Conservation (phyloP, 1,140 invertebrate genomes). For the Drosophila virilis region DNA sequence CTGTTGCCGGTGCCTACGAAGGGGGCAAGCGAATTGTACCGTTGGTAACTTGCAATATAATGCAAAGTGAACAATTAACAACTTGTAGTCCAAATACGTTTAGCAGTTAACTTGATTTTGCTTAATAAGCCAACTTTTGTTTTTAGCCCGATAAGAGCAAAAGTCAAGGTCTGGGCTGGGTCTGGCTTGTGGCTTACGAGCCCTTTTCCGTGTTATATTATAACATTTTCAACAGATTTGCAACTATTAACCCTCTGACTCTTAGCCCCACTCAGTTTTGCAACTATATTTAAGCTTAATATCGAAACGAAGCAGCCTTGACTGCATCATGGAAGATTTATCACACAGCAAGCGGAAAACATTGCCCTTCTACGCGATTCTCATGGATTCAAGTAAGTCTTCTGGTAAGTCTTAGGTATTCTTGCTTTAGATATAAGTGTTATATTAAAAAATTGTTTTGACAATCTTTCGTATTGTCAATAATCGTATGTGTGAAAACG, state of each 20-base stretch:
- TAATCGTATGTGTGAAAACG: too few relatives aligned
- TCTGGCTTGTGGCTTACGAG: neutral
- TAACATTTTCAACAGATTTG: neutral
- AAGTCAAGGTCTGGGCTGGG: constrained; percentile 31
- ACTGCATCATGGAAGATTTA: too few relatives aligned
- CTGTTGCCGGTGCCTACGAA: constrained; percentile 22
- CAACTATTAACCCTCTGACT: neutral
- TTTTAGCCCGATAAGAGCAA: constrained; percentile 9
- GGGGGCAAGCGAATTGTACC: constrained; percentile 48
- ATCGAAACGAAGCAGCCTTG: too few relatives aligned
- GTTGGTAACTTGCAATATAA: constrained; percentile 72
- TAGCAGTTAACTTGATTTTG: constrained; percentile 25
- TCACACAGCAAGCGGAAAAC: too few relatives aligned
- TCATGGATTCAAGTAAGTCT: neutral
- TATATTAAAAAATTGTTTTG: too few relatives aligned
- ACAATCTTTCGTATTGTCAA: too few relatives aligned
- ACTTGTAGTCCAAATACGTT: constrained; percentile 44
- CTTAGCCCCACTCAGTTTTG: too few relatives aligned
- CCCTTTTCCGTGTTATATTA: neutral
- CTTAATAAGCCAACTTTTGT: constrained; percentile 10
- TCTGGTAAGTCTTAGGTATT: too few relatives aligned
- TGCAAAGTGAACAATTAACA: constrained; percentile 78
- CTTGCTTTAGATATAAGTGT: too few relatives aligned
- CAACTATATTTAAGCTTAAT: too few relatives aligned
- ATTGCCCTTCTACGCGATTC: neutral